These are phyloP conservation scores for Ichneumoninae sp. DNA, from an alignment of 2,888 invertebrate species.

Conservation along the genomic window DNA sequence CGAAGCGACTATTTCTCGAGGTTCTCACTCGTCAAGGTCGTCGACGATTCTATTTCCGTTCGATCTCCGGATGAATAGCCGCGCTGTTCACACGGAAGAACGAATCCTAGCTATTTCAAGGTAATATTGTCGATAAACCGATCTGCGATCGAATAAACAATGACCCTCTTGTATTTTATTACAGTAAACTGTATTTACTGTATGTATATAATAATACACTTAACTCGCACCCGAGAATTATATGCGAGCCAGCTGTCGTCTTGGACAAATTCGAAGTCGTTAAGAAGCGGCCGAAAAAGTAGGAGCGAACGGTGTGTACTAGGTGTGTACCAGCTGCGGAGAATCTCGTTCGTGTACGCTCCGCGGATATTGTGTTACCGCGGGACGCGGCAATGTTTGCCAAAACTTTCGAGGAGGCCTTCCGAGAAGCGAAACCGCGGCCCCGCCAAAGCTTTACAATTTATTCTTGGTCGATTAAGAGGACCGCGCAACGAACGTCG, in stretches of 20 bases:
- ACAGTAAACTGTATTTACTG: background rate
- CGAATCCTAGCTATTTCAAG: too few species aligned
- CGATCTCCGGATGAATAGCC: too few species aligned
- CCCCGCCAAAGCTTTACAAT: conserved; percentile 69
- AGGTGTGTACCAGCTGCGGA: background rate
- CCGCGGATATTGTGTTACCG: conserved; percentile 60
- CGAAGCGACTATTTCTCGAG: too few species aligned
- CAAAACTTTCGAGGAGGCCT: conserved; percentile 66
- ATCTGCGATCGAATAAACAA: background rate
- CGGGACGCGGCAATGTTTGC: conserved; percentile 64
- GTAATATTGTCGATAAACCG: background rate
- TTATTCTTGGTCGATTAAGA: conserved; percentile 69
- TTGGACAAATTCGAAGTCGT: conserved; percentile 28
- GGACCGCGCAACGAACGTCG: conserved; percentile 24
- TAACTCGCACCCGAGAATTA: too few species aligned
- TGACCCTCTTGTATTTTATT: background rate
- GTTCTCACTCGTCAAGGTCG: too few species aligned
- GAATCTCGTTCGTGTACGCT: conserved; percentile 24
- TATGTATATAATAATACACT: too few species aligned
- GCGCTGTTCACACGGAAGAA: too few species aligned
- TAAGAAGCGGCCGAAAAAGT: conserved; percentile 20
- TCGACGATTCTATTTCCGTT: too few species aligned
- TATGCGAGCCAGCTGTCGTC: conserved; percentile 2
- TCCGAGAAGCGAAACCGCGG: conserved; percentile 66
- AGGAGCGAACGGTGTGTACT: background rate